Base-by-base conservation (phyloP, 2,888 invertebrate species). In the Hemistola chrysoprasaria region DNA sequence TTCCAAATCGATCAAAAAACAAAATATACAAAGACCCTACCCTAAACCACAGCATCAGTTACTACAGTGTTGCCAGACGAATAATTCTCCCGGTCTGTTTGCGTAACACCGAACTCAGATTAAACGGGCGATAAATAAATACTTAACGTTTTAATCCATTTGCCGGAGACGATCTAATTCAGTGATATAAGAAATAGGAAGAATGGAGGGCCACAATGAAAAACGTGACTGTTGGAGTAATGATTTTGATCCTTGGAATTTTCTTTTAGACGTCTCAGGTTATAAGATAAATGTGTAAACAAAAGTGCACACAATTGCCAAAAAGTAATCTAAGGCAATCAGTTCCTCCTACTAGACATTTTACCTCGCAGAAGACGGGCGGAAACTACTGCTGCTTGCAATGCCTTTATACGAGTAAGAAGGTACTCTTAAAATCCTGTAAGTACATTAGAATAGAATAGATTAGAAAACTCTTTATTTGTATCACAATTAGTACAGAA, bases 91-190 rank as follows among this genome's bases (percentile, higher is more conserved):
- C 64, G 56, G 72, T 68, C 70, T 84, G 77, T 82, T 81, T 79
- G 77, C 77, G 60, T 78, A 80, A 77, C 78, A 57, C 59, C 69
- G 75, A 71, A 72, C 74, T 68, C 65, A 72, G 81, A 83, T 83
- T 82, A 83, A 77, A 59, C 62, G 66, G 57, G 56, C 73, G 79
- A 78, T 83, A 84, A 83, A 85, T 84, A 85, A 85, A 85, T 77
- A 85, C 82, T 85, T 81, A 78, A 63, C 77, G 74, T 62, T 59
- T 77, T 80, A 83, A 85, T 85, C 80, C 84, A 80, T 80, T 84
- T 81, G 72, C 76, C 68, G 65, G 56, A 35, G 64, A 58, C 68
- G 72, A 77, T 79, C 76, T 78, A 70, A 79, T 81, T 76, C 74
- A 58, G 56, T 55, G 71, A 72, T 72, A 62, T 59, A 75, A 70